Conservation (phyloP, 2,888 invertebrate species). For the Pachycephus smyrnensis region DNA sequence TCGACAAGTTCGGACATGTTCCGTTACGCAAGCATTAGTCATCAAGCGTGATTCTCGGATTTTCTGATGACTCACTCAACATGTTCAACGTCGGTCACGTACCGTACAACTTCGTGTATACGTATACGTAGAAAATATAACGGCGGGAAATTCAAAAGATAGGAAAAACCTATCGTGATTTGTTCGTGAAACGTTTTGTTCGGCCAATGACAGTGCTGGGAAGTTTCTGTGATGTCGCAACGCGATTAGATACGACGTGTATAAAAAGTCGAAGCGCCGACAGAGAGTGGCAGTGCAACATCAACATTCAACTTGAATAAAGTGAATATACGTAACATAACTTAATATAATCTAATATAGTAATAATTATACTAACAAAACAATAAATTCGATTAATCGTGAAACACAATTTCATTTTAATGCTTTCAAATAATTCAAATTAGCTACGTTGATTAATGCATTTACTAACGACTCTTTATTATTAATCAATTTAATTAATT, state of each 20-base stretch:
- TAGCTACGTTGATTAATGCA: too few relatives aligned
- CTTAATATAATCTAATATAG: too few relatives aligned
- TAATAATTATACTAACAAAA: too few relatives aligned
- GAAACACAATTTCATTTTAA: too few relatives aligned
- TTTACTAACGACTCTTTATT: too few relatives aligned
- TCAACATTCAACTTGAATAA: slow-evolving; percentile 9
- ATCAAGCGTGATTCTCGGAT: slow-evolving; percentile 25
- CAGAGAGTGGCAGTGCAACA: slow-evolving; percentile 7
- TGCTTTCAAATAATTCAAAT: too few relatives aligned
- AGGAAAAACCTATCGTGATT: not conserved
- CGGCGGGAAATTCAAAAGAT: not conserved
- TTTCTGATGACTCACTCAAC: not conserved
- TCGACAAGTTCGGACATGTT: slow-evolving; percentile 16
- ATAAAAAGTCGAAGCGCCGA: slow-evolving; percentile 9
- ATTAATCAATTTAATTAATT: too few relatives aligned
- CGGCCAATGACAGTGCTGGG: not conserved
- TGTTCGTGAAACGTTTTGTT: slow-evolving; percentile 1
- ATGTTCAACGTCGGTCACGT: not conserved
- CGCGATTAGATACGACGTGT: slow-evolving; percentile 13
- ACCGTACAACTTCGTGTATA: too few relatives aligned
- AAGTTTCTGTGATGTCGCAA: not conserved
- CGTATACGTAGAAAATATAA: not conserved
- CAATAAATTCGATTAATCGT: too few relatives aligned
- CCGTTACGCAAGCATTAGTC: slow-evolving; percentile 32
- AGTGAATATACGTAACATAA: not conserved